A percentile compares a stretch with the other conserved stretches of the same genome.
phyloP scores from a whole-genome alignment of 2,113 vertebrate genomes.

The Vidua chalybeata region DNA sequence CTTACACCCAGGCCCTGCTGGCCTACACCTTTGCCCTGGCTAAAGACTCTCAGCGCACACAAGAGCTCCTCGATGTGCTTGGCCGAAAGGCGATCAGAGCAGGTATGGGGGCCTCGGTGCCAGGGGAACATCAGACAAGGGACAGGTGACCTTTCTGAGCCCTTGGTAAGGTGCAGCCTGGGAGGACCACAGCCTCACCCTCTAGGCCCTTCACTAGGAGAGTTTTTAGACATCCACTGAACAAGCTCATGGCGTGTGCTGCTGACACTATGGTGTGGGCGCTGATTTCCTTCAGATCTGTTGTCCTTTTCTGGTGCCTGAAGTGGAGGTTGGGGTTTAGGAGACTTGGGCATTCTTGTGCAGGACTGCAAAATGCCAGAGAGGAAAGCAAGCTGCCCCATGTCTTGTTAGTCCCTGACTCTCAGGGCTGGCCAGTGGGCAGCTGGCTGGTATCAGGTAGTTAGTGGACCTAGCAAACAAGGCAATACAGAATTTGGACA shows the following conservation, averaged over 20 bases:
- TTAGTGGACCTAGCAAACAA: background rate
- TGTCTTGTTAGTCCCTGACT: background rate
- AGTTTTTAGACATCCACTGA: background rate
- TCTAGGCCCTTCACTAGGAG: background rate
- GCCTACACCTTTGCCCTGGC: slow-evolving; percentile 88
- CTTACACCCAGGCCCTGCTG: slow-evolving; percentile 81
- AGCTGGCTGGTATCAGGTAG: background rate
- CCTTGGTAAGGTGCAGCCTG: background rate
- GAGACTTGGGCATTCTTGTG: background rate
- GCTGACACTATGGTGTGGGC: background rate
- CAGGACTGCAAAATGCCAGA: background rate
- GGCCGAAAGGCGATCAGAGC: slow-evolving; percentile 48
- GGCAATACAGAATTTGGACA: background rate
- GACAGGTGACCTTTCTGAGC: background rate
- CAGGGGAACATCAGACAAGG: background rate
- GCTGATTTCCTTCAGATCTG: background rate
- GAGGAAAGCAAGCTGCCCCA: background rate
- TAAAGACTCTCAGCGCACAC: background rate
- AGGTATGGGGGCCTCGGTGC: background rate
- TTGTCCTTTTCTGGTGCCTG: background rate
- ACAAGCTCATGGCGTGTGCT: background rate
- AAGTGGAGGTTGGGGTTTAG: background rate
- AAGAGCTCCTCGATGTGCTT: slow-evolving; percentile 29
- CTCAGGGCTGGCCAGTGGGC: background rate
- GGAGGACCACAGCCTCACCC: background rate